Evolutionary conservation across 2,113 vertebrate species (phyloP), one percentile per base, ranked within the genome.

Genomic region (Pitta sordida): DNA sequence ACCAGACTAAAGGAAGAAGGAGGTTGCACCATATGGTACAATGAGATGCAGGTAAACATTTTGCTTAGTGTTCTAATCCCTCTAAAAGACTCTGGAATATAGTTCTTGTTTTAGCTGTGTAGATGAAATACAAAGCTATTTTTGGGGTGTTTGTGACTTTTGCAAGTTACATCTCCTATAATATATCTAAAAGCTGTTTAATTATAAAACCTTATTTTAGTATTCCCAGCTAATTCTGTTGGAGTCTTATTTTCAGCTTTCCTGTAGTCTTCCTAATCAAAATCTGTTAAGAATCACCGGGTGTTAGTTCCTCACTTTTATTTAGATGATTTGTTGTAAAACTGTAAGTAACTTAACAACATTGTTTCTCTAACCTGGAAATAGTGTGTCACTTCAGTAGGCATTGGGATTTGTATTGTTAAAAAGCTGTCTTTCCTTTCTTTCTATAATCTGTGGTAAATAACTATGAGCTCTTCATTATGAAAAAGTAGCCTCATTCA

Each of bases 1-100:
- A 99, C 99, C 13, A 97, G 97, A 17, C 98, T 99, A 91, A 99
- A 99, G 96, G 99, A 99, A 26, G 98, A 99, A 5, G 99, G 99
- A 16, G 99, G 99, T 36, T 99, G 99, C 91, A 99, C 99, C 85
- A 99, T 99, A 94, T 99, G 99, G 99, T 99, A 99, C 98, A 99
- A 99, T 10, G 99, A 99, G 93, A 98, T 98, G 96, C 98, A 99
- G 98, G 98, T 98, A 91, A 96, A 24, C 0, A 1, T 86, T 94
- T 55, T 48, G 8, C 11, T 60, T 77, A 51, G 53, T 46, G 21
- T 73, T 87, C 9, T 4, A 58, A 11, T 79, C 67, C 8, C 6
- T 85, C 41, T 58, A 22, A 65, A 77, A 52, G 30, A 39, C 7
- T 58, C 6, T 13, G 3, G 21, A 15, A 15, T 51, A 2, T 36